Evolutionary conservation across 2,888 invertebrate genomes (phyloP).

Genomic region (Tridacna crocea): DNA sequence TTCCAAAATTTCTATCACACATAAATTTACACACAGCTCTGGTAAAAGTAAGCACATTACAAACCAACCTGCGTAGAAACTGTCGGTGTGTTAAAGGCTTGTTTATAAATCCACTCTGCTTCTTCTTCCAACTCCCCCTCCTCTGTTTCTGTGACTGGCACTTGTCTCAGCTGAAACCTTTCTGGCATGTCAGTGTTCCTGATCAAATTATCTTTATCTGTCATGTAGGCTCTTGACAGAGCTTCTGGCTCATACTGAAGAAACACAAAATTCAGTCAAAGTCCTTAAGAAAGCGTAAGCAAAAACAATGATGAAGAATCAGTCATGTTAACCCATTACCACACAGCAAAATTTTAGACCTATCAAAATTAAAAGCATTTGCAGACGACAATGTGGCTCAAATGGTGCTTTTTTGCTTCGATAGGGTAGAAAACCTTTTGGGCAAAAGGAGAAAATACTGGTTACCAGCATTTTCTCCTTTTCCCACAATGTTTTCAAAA

Average conservation of each 20-base stretch:
- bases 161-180: conserved; percentile 90
- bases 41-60: too few relatives aligned
- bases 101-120: conserved; percentile 98
- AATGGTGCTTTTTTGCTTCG: too few relatives aligned
- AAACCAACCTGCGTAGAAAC: conserved; percentile 90
- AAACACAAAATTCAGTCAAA: neutral
- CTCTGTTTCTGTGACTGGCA: conserved; percentile 90
- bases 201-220: conserved; percentile 95
- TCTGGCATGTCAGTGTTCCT: conserved; percentile 86
- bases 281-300: neutral
- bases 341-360: too few relatives aligned
- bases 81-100: conserved; percentile 93
- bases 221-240: conserved; percentile 97
- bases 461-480: neutral
- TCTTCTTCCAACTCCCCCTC: conserved; percentile 93
- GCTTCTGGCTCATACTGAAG: conserved; percentile 98
- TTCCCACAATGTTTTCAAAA: neutral
- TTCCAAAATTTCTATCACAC: too few relatives aligned
- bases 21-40: too few relatives aligned
- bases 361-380: too few relatives aligned
- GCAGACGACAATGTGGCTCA: too few relatives aligned
- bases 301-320: neutral
- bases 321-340: too few relatives aligned
- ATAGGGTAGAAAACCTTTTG: too few relatives aligned
- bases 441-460: too few relatives aligned